Percentiles rank a stretch among this genome's conserved stretches.
These are phyloP conservation scores for Cochlearius cochlearius DNA, from an alignment of 2,113 vertebrate genomes.

Conservation along the genomic window DNA sequence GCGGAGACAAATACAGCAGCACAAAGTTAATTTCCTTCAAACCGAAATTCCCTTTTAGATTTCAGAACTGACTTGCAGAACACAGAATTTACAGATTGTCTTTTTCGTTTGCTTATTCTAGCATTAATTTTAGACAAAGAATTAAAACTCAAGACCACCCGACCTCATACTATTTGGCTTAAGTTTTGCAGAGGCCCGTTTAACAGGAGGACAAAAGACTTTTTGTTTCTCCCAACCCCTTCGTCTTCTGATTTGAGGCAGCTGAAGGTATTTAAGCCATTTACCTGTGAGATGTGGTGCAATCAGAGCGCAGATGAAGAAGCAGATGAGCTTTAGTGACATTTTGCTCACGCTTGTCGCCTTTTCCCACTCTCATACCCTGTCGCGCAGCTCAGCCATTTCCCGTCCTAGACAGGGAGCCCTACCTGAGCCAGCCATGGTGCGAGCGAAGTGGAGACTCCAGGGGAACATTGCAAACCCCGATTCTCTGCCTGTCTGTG, in stretches of 20 bases:
- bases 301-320: background rate
- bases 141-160: background rate
- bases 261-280: background rate
- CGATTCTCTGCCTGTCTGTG: background rate
- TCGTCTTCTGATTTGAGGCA: no score
- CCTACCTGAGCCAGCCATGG: background rate
- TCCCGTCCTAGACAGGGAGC: background rate
- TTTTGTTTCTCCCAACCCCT: background rate
- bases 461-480: background rate
- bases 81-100: background rate
- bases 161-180: background rate
- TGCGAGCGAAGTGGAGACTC: accelerated
- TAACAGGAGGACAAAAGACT: background rate
- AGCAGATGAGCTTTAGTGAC: background rate
- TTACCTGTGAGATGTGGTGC: slow-evolving; percentile 37
- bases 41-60: background rate
- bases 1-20: background rate
- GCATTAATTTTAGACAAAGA: background rate
- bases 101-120: background rate
- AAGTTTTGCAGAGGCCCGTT: background rate
- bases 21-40: background rate
- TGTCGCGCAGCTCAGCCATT: background rate
- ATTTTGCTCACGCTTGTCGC: background rate
- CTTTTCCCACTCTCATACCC: background rate
- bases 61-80: background rate